Base-by-base conservation (phyloP, 2,888 invertebrate genomes). In the Antheraea yamamai region DNA sequence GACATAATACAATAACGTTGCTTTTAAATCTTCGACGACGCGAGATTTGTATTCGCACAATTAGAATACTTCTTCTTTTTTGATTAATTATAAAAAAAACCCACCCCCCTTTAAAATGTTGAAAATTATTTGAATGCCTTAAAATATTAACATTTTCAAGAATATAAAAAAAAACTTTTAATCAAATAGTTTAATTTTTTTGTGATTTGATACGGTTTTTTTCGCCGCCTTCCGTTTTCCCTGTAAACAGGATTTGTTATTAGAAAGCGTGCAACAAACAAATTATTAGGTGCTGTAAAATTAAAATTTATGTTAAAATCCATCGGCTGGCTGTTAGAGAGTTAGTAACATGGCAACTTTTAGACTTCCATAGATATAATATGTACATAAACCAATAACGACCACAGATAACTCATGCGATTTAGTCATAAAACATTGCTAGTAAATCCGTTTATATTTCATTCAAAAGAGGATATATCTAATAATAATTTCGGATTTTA, bases 221-320 rank as follows among this genome's bases (percentile, higher is more conserved):
- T 83, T 86, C 75, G 84, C 73, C 78, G 80, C 83, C 84, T 85
- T 90, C 86, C 84, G 81, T 88, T 87, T 90, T 61, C 85, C 87
- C 93, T 93, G 93, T 35, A 92, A 77, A 75, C 35, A 47, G 26
- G 39, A 75, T 61, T 66, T 75, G 58, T 76, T 76, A 79, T 74
- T 71, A 74, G 30, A 73, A 74, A 55, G 39, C 39, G 39, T 23
- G 71, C n/a, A 39, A 35, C 4, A 64, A 66, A 66, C 30, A 66
- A 26, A 58, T 30, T 30, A 72, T 47, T 16, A 12, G 23, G 23
- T 10, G n/a, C 39, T 58, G 35, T n/a, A 71, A 74, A 74, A 35
- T 4, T 26, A 58, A 55, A 23, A 64, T 0, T 12, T 0, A n/a
- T 39, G 55, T 74, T 70, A 23, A 14, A 51, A 71, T 74, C 74